Evolutionary conservation across 2,113 vertebrate genomes (phyloP).

Genomic region (Rhabdomys dilectus): DNA sequence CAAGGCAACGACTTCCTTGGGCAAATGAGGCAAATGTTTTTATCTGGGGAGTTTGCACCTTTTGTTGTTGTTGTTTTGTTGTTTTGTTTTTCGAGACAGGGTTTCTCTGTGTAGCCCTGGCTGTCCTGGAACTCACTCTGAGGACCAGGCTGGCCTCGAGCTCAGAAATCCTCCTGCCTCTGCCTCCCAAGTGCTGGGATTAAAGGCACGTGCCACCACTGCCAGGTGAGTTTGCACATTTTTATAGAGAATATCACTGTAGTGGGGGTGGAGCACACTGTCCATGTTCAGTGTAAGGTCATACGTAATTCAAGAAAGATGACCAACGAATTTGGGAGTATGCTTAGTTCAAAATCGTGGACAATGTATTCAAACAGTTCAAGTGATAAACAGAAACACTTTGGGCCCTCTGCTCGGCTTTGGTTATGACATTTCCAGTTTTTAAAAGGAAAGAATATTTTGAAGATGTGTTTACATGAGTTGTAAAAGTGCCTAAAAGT

Average conservation of each 20-base stretch:
- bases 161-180: too few relatives aligned
- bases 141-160: too few relatives aligned
- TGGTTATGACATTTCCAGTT: background rate
- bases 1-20: background rate
- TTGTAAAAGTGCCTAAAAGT: background rate
- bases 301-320: background rate
- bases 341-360: background rate
- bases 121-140: too few relatives aligned
- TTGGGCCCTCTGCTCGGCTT: background rate
- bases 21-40: background rate
- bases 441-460: background rate
- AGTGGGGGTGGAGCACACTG: background rate
- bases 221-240: too few relatives aligned
- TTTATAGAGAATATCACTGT: background rate
- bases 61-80: too few relatives aligned
- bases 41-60: background rate
- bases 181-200: too few relatives aligned
- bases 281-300: background rate
- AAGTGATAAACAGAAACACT: background rate
- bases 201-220: too few relatives aligned
- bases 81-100: too few relatives aligned
- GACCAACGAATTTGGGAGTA: background rate
- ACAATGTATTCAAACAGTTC: background rate
- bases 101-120: too few relatives aligned
- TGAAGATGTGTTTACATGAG: background rate